Evolutionary conservation across 2,113 vertebrate species (phyloP), one percentile per base, ranked within the genome.

Genomic region (Megaptera novaeangliae): DNA sequence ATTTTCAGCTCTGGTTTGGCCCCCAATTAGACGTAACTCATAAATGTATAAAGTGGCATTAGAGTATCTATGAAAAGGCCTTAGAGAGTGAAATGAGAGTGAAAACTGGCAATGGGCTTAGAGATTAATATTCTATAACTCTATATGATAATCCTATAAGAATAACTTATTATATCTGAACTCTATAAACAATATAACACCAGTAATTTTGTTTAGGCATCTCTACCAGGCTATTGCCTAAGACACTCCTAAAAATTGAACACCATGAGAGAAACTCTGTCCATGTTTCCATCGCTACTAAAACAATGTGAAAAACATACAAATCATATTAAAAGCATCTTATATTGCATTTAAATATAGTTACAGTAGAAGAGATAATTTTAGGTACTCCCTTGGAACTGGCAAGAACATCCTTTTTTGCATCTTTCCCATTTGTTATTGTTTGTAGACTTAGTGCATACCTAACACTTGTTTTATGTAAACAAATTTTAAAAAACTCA

Each of bases 391-490:
- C 64, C 17, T 92, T 52, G 77, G 87, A 96, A 66, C 59, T 92
- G 81, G 44, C 44, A 95, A 55, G 46, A 82, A 81, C 29, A 78
- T 85, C 44, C 7, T 77, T n/a, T 61, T 94, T 92, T 85, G 46
- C n/a, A 68, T 72, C 31, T 92, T 31, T 96, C n/a, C 55, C 84
- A 92, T 96, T 96, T 94, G 80, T 95, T 94, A 81, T 44, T 97
- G 27, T 96, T 94, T 96, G 69, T 49, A 97, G 84, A 92, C n/a
- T 81, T 34, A 77, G 17, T 82, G 59, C 3, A 27, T 84, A 95
- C 63, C 92, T 97, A 94, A 80, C 36, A 41, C 36, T 95, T 97
- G 46, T 95, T 97, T 96, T 96, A 93, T 95, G 77, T 85, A 96
- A 96, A 95, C 55, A 96, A 95, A 96, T 52, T 52, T 0, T 2